Base-by-base conservation (phyloP, 2,113 vertebrate genomes). In the Microtus ochrogaster region DNA sequence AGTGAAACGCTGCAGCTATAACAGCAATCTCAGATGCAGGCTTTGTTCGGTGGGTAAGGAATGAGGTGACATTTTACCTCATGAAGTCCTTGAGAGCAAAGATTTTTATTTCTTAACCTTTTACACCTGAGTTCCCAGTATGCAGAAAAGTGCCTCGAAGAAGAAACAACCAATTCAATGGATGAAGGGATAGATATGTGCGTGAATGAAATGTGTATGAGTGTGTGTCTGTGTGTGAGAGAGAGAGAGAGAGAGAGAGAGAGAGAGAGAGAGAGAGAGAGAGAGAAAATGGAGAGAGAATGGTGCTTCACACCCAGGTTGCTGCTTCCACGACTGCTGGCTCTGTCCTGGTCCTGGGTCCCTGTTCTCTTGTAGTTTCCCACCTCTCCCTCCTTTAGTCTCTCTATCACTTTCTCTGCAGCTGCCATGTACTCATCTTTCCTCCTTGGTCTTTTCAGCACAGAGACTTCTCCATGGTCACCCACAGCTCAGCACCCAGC, bases 41-140 rank as follows among this genome's bases (percentile, higher is more conserved):
- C 82, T 89, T 85, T 92, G 66, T 70, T 74, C 36, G 3, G 55
- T 83, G 95, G 73, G 73, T 82, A 90, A 97, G 79, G 30, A 81
- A 93, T 74, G 88, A 95, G 85, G 89, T 90, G 72, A 94, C 90
- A 77, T 17, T 85, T 82, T 81, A 88, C 74, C 79, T 95, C 84
- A 79, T 66, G 83, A 76, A 96, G 96, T 92, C 94, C 95, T 93
- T 76, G n/a, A 93, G 81, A 92, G 88, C 22, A 89, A 72, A 94
- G 65, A 82, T 85, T 95, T 95, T 96, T 86, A 96, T 93, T 93
- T 93, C 65, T 78, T 28, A 79, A 39, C 90, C 79, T 77, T 93
- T 96, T 90, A 88, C 66, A 93, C 90, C 52, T 85, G 86, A 92
- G 77, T 85, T 94, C 9, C 33, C 72, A 41, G 39, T n/a, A 17